Conservation (phyloP, 2,113 vertebrate genomes). For the Halcyon senegalensis region DNA sequence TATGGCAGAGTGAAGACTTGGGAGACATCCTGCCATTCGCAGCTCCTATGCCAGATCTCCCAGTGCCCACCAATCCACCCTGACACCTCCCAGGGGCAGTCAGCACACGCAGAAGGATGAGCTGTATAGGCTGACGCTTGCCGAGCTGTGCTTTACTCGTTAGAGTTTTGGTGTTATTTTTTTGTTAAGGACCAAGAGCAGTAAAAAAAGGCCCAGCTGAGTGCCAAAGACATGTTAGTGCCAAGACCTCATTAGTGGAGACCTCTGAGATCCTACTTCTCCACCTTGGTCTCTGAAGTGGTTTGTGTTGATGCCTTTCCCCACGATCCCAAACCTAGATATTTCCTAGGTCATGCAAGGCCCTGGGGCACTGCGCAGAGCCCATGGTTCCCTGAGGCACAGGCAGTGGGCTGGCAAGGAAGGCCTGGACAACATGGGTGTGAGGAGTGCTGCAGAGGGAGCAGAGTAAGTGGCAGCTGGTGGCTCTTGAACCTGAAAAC, state of each 20-base stretch:
- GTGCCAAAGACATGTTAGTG: conserved; percentile 35
- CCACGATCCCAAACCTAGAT: conserved; percentile 43
- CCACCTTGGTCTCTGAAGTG: conserved; percentile 65
- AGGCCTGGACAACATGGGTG: background rate
- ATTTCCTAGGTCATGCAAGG: background rate
- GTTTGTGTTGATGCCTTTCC: conserved; percentile 37
- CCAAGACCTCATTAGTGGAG: conserved; percentile 58
- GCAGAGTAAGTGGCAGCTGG: background rate
- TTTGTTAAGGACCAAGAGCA: background rate
- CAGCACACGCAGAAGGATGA: background rate
- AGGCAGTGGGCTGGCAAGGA: background rate
- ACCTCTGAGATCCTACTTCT: conserved; percentile 43
- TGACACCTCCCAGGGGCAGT: background rate
- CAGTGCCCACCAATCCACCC: background rate
- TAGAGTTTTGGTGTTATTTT: background rate
- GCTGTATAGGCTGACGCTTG: background rate
- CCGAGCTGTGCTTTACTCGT: background rate
- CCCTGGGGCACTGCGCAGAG: background rate
- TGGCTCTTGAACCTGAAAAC: background rate
- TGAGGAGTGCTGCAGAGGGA: background rate
- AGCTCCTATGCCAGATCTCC: background rate
- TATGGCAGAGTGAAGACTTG: background rate
- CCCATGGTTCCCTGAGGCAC: background rate
- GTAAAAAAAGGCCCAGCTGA: background rate
- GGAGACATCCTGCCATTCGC: background rate